Evolutionary conservation across 2,113 vertebrate genomes (phyloP).

Genomic region (Cathartes aura): DNA sequence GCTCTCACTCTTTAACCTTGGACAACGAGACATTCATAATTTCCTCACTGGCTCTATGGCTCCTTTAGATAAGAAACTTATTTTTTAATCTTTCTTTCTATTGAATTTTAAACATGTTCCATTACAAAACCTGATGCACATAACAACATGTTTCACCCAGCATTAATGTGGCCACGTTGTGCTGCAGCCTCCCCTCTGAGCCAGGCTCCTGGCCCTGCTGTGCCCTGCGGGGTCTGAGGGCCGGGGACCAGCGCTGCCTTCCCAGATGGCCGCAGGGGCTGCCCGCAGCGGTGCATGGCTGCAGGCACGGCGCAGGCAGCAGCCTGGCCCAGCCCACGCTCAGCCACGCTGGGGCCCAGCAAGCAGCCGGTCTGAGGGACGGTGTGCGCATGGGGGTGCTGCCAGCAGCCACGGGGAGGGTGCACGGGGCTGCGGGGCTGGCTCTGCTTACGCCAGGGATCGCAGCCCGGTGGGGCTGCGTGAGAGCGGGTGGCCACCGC

Average conservation of each 20-base stretch:
- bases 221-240: accelerated
- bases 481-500: accelerated
- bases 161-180: neutral
- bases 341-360: accelerated
- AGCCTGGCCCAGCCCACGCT: neutral
- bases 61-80: slow-evolving; percentile 72
- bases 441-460: accelerated
- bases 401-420: accelerated
- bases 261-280: neutral
- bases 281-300: neutral
- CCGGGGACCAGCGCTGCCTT: neutral
- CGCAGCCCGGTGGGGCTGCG: accelerated
- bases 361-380: neutral
- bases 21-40: slow-evolving; percentile 69
- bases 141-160: neutral
- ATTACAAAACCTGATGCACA: slow-evolving; percentile 35
- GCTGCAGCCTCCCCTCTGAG: neutral
- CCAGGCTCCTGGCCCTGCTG: neutral
- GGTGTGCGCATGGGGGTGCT: neutral
- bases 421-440: accelerated
- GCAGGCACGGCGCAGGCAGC: neutral
- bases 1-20: slow-evolving; percentile 74
- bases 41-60: slow-evolving; percentile 55
- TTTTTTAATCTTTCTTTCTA: slow-evolving; percentile 56
- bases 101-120: slow-evolving; percentile 63